Evolutionary conservation across 92 coral and sea anemone genomes (phyloP).

Genomic region (Siderastrea radians): DNA sequence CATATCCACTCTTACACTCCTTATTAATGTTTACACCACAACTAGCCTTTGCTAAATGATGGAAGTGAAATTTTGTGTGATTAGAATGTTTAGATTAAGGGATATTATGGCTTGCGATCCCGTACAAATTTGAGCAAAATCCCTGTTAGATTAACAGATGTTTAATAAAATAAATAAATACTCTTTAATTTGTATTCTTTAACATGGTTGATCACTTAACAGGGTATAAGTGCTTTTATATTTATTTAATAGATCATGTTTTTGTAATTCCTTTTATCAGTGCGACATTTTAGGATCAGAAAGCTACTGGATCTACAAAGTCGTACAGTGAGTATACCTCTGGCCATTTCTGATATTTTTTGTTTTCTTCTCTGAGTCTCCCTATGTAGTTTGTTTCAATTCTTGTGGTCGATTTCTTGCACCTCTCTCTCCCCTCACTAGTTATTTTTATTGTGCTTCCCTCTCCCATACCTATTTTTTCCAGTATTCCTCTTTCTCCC

Average conservation of each 20-base stretch:
- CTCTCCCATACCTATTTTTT: background rate
- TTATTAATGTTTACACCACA: background rate
- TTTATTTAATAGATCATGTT: background rate
- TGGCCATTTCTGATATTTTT: background rate
- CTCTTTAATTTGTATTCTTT: background rate
- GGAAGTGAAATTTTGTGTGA: too few relatives aligned
- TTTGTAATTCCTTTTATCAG: slow-evolving; percentile 48
- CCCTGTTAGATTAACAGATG: too few relatives aligned
- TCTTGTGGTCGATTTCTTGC: background rate
- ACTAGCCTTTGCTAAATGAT: background rate
- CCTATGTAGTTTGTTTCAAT: too few relatives aligned
- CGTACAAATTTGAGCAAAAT: background rate
- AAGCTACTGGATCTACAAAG: slow-evolving; percentile 84
- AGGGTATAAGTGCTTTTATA: background rate
- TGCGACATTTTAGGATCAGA: slow-evolving; percentile 86
- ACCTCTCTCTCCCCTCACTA: background rate
- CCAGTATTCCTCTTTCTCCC: background rate
- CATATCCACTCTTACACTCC: background rate
- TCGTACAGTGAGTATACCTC: slow-evolving; percentile 75
- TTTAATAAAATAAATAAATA: background rate
- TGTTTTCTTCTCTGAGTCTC: background rate
- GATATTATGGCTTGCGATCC: too few relatives aligned
- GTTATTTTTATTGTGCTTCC: too few relatives aligned
- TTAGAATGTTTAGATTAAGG: too few relatives aligned
- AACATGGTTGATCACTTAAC: too few relatives aligned